phyloP scores from a whole-genome alignment of 2,113 vertebrate species.

The Laticauda laticaudata region DNA sequence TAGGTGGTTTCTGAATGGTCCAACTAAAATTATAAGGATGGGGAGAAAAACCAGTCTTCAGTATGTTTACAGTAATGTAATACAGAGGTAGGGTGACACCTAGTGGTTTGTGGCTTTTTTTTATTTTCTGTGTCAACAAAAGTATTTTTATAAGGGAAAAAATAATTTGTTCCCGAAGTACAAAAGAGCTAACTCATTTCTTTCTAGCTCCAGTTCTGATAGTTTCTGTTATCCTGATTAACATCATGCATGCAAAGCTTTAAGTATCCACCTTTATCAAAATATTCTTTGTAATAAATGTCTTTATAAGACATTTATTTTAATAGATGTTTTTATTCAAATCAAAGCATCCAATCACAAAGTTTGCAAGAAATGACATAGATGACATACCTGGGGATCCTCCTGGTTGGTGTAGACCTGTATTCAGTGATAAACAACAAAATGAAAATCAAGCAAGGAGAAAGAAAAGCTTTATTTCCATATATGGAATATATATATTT shows the following conservation, averaged over 20 bases:
- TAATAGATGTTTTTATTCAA: not conserved
- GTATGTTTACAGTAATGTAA: not conserved
- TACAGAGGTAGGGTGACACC: not conserved
- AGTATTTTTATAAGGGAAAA: not conserved
- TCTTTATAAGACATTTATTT: not conserved
- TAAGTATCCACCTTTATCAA: not conserved
- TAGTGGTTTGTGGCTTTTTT: not conserved
- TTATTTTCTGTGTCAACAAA: rapidly evolving
- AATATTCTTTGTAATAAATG: not conserved
- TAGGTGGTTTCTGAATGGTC: too few species aligned
- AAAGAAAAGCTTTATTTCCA: not conserved
- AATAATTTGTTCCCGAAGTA: not conserved
- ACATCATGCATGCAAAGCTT: not conserved
- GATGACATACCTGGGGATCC: conserved; percentile 80
- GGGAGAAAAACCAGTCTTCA: not conserved
- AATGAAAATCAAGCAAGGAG: not conserved
- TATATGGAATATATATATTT: conserved; percentile 9
- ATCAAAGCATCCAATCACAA: not conserved
- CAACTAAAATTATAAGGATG: not conserved
- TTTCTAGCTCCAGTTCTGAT: not conserved
- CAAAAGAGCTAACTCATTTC: not conserved
- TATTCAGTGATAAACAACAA: conserved; percentile 46
- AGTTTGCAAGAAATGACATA: not conserved
- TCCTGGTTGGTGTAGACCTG: conserved; percentile 88
- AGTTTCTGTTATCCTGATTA: not conserved